phyloP scores from a whole-genome alignment of 2,888 invertebrate genomes.

The Portevinia maculata region DNA sequence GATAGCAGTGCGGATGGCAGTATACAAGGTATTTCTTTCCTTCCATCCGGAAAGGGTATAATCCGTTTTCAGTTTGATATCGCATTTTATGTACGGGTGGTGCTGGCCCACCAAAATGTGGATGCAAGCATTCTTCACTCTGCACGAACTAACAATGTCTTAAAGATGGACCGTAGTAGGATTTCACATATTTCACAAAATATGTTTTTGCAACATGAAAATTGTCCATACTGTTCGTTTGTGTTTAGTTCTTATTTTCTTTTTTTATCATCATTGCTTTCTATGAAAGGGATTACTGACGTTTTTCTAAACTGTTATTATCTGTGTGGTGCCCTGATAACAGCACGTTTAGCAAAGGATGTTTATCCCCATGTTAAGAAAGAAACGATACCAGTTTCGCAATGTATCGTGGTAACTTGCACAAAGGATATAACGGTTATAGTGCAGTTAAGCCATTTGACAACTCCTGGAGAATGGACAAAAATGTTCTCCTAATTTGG shows the following conservation, averaged over 20 bases:
- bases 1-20: neutral
- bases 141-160: slow-evolving; percentile 55
- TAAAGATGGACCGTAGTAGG: slow-evolving; percentile 48
- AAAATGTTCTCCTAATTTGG: slow-evolving; percentile 56
- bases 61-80: slow-evolving; percentile 74
- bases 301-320: slow-evolving; percentile 74
- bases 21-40: slow-evolving; percentile 14
- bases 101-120: slow-evolving; percentile 33
- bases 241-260: slow-evolving; percentile 19
- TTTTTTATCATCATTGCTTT: slow-evolving; percentile 23
- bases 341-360: slow-evolving; percentile 65
- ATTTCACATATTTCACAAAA: slow-evolving; percentile 71
- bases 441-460: slow-evolving; percentile 41
- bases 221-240: slow-evolving; percentile 58
- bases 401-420: slow-evolving; percentile 9
- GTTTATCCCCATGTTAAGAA: slow-evolving; percentile 53
- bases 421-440: slow-evolving; percentile 10
- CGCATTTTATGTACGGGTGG: slow-evolving; percentile 70
- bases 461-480: slow-evolving; percentile 10
- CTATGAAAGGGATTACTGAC: slow-evolving; percentile 71
- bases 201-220: slow-evolving; percentile 72
- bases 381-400: slow-evolving; percentile 28
- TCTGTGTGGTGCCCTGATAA: slow-evolving; percentile 70
- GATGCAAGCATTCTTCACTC: slow-evolving; percentile 36
- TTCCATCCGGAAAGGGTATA: slow-evolving; percentile 67